Percentiles rank a stretch among this genome's conserved stretches.
Evolutionary conservation across 2,888 invertebrate genomes (phyloP).

Genomic region (Drosophila birchii): DNA sequence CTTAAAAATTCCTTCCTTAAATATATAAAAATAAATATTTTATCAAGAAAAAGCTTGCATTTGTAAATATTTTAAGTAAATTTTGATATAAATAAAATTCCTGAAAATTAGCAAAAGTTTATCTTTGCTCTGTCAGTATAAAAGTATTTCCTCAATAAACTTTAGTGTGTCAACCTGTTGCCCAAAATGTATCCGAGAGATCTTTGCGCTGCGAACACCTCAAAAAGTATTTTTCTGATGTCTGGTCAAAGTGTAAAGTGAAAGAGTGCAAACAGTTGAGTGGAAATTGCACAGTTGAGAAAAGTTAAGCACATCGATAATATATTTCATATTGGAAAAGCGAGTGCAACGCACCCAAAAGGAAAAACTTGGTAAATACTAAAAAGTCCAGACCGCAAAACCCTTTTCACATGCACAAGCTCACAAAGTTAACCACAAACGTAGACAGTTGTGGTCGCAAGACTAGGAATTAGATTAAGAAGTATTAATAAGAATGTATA

Average conservation of each 20-base stretch:
- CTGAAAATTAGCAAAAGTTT: too few species aligned
- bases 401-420: slow-evolving; percentile 11
- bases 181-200: neutral
- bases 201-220: neutral
- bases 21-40: neutral
- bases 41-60: neutral
- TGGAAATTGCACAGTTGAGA: slow-evolving; percentile 39
- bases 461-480: neutral
- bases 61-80: neutral
- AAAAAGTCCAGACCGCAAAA: slow-evolving; percentile 12
- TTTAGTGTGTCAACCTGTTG: slow-evolving; percentile 21
- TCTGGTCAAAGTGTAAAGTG: slow-evolving; percentile 13
- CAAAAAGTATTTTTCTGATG: slow-evolving; percentile 6
- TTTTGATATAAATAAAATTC: neutral
- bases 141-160: neutral
- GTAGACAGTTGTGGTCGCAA: slow-evolving; percentile 6
- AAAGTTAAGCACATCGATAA: slow-evolving; percentile 64
- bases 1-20: neutral
- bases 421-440: slow-evolving; percentile 23
- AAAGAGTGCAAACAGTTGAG: slow-evolving; percentile 31
- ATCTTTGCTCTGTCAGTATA: too few species aligned
- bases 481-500: neutral
- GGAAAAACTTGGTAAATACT: slow-evolving; percentile 41
- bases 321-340: slow-evolving; percentile 65
- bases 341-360: slow-evolving; percentile 42